Conservation (phyloP, 1,140 invertebrate genomes). For the Pachyrhynchus sulphureomaculatus region DNA sequence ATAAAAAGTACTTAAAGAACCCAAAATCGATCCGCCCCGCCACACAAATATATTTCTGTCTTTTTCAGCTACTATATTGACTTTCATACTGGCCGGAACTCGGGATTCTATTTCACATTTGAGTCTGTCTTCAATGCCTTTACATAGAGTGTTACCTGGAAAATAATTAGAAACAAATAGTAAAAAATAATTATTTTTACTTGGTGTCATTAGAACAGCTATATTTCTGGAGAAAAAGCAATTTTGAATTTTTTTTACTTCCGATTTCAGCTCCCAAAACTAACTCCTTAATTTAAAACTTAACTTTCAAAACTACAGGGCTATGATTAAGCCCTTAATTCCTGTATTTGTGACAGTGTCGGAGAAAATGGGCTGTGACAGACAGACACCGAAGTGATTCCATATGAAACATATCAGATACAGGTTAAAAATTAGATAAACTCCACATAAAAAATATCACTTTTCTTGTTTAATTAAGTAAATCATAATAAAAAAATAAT, state of each 20-base stretch:
- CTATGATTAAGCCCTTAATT: too few relatives aligned
- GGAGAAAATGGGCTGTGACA: too few relatives aligned
- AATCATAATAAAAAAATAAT: too few relatives aligned
- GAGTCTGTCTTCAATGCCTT: slow-evolving; percentile 11
- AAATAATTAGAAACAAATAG: not conserved
- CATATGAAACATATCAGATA: not conserved
- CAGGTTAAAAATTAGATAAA: too few relatives aligned
- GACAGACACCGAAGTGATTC: too few relatives aligned
- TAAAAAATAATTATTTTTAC: not conserved
- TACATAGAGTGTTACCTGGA: slow-evolving; percentile 17
- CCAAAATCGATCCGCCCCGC: slow-evolving; percentile 26
- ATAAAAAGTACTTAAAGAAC: slow-evolving; percentile 18
- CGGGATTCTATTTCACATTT: slow-evolving; percentile 12
- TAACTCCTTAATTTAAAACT: too few relatives aligned
- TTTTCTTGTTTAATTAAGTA: too few relatives aligned
- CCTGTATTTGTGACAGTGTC: too few relatives aligned
- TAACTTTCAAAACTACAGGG: too few relatives aligned
- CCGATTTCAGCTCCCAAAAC: too few relatives aligned
- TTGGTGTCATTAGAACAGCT: not conserved
- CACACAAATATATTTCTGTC: slow-evolving; percentile 21
- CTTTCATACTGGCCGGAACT: slow-evolving; percentile 22
- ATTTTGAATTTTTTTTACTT: too few relatives aligned
- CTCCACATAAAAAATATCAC: too few relatives aligned
- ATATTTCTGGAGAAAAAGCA: not conserved
- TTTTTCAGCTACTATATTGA: slow-evolving; percentile 14